Evolutionary conservation across 2,797 vertebrate species (phyloP).

Genomic region (Nasua narica): DNA sequence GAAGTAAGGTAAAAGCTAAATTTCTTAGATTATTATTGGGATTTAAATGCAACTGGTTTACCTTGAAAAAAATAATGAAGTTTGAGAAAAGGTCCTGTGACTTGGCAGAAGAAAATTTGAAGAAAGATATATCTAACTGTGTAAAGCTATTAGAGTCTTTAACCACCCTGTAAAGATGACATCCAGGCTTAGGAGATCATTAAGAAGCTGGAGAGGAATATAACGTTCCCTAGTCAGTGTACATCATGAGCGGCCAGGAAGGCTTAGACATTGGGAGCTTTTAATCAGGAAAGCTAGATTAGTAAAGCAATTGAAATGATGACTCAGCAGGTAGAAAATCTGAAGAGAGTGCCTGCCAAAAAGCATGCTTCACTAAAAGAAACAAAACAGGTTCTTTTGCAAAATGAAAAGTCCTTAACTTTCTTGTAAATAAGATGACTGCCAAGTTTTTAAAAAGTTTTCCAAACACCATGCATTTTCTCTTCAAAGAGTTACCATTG

Average conservation of each 20-base stretch:
- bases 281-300: conserved; percentile 90
- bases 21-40: background rate
- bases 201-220: background rate
- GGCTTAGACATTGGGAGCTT: background rate
- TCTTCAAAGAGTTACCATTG: conserved; percentile 90
- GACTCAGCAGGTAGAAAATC: conserved; percentile 97
- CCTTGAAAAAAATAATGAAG: background rate
- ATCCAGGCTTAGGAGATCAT: background rate
- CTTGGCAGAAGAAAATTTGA: background rate
- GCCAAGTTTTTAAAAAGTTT: background rate
- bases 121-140: background rate
- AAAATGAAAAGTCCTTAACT: conserved; percentile 88
- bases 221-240: background rate
- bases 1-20: background rate
- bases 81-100: background rate
- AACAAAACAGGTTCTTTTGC: conserved; percentile 89
- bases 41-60: background rate
- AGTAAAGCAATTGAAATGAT: conserved; percentile 97
- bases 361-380: conserved; percentile 95
- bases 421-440: conserved; percentile 85
- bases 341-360: conserved; percentile 94
- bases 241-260: background rate
- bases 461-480: conserved; percentile 75
- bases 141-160: background rate
- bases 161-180: background rate